Conservation (phyloP, 2,888 invertebrate genomes). For the Cynaeus angustus region DNA sequence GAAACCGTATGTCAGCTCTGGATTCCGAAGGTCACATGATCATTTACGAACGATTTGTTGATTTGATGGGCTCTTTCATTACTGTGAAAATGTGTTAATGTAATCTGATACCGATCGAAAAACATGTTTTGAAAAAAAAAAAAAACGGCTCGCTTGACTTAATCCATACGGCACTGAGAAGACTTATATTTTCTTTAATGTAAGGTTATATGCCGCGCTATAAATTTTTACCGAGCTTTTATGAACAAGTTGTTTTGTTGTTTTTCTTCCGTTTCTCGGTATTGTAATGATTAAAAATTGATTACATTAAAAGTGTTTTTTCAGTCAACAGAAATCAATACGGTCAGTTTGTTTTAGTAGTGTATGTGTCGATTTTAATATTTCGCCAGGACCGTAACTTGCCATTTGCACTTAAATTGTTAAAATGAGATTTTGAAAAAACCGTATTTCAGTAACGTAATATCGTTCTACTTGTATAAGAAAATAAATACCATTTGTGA, state of each 20-base stretch:
- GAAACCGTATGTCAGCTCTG: conserved; percentile 19
- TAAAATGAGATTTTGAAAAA: conserved; percentile 53
- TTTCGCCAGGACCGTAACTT: conserved; percentile 33
- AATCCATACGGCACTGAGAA: conserved; percentile 22
- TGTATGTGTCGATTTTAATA: conserved; percentile 24
- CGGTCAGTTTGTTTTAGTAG: too few species aligned
- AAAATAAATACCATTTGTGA: conserved; percentile 62
- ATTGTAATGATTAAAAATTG: neutral
- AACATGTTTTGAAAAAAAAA: conserved; percentile 11
- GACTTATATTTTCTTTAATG: conserved; percentile 40
- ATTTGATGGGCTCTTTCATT: neutral
- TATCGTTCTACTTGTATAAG: conserved; percentile 57
- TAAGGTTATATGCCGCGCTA: conserved; percentile 38
- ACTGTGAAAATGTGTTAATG: conserved; percentile 10
- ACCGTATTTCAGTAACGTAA: conserved; percentile 57
- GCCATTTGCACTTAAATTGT: conserved; percentile 42
- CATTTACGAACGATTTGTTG: conserved; percentile 13
- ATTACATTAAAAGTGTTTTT: too few species aligned
- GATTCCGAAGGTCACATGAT: conserved; percentile 19
- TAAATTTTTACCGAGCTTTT: conserved; percentile 40
- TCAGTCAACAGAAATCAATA: too few species aligned
- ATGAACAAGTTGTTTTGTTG: conserved; percentile 36
- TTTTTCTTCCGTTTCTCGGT: conserved; percentile 23
- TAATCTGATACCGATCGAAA: conserved; percentile 10
- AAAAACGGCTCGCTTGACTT: conserved; percentile 10